Percentiles rank a stretch among this genome's conserved stretches.
phyloP scores from a whole-genome alignment of 2,888 invertebrate species.

The Yponomeuta cagnagella region DNA sequence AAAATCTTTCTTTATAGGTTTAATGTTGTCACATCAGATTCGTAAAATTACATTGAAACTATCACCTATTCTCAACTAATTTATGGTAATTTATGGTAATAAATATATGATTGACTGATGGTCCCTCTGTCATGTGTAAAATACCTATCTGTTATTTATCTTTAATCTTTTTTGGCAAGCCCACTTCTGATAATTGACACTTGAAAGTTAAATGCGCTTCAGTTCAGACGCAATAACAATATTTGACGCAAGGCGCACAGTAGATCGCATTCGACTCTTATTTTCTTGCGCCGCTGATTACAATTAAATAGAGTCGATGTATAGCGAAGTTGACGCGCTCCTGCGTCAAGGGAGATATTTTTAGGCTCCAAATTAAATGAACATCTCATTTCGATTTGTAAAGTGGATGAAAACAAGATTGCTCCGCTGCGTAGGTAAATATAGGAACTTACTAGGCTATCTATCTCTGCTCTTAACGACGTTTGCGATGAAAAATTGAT shows the following conservation, averaged over 20 bases:
- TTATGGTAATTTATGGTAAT: no score
- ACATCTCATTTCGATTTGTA: conserved; percentile 6
- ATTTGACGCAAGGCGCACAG: background rate
- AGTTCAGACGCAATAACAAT: background rate
- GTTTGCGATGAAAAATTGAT: background rate
- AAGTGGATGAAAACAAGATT: background rate
- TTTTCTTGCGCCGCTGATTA: background rate
- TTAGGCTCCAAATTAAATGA: conserved; percentile 5
- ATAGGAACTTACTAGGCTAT: background rate
- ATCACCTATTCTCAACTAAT: no score
- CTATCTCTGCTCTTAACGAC: background rate
- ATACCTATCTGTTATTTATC: background rate
- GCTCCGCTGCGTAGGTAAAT: background rate
- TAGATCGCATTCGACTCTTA: background rate
- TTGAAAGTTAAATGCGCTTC: background rate
- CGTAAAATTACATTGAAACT: no score
- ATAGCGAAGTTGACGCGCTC: conserved; percentile 6
- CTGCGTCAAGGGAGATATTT: conserved; percentile 1
- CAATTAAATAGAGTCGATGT: conserved; percentile 1
- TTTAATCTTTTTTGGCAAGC: conserved; percentile 3
- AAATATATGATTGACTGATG: conserved; percentile 12
- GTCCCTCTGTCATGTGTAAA: background rate
- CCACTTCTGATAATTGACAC: conserved; percentile 3
- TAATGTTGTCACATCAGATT: no score
- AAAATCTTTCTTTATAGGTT: no score